Evolutionary conservation across 2,797 vertebrate species (phyloP).

Genomic region (Craterocephalus amniculus): DNA sequence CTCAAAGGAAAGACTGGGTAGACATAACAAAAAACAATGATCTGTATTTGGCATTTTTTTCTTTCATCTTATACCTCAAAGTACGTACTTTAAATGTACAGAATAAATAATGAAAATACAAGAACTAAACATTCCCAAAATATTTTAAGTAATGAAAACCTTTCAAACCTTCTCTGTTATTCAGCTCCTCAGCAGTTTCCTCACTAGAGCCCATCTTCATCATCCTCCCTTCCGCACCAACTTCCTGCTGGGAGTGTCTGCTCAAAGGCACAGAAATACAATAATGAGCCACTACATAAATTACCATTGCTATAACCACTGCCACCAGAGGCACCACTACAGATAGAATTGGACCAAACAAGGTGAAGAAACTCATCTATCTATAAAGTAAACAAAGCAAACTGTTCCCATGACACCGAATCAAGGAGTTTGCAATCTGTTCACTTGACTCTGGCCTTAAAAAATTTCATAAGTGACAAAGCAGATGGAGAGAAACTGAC

Average conservation of each 20-base stretch:
- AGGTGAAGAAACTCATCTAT: slow-evolving; percentile 68
- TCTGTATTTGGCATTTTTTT: no score
- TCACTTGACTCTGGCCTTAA: slow-evolving; percentile 31
- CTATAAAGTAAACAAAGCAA: slow-evolving; percentile 35
- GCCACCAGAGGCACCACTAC: slow-evolving; percentile 61
- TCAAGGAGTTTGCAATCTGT: slow-evolving; percentile 34
- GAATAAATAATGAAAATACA: not conserved
- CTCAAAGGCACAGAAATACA: slow-evolving; percentile 65
- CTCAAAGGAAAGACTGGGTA: not conserved
- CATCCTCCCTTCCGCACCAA: slow-evolving; percentile 48
- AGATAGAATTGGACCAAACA: slow-evolving; percentile 66
- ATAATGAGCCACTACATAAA: slow-evolving; percentile 70
- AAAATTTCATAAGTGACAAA: slow-evolving; percentile 44
- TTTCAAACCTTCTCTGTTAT: slow-evolving; percentile 85
- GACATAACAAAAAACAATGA: not conserved
- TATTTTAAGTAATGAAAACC: not conserved
- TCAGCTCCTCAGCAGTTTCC: slow-evolving; percentile 73
- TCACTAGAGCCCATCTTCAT: slow-evolving; percentile 78
- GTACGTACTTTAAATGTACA: not conserved
- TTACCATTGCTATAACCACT: slow-evolving; percentile 51
- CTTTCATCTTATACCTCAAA: not conserved
- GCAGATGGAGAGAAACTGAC: slow-evolving; percentile 49
- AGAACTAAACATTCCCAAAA: not conserved
- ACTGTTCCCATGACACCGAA: slow-evolving; percentile 54
- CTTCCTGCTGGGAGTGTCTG: slow-evolving; percentile 65